A percentile compares a stretch with the other conserved stretches of the same genome.
Conservation (phyloP, 2,113 vertebrate genomes). For the Gopherus flavomarginatus region DNA sequence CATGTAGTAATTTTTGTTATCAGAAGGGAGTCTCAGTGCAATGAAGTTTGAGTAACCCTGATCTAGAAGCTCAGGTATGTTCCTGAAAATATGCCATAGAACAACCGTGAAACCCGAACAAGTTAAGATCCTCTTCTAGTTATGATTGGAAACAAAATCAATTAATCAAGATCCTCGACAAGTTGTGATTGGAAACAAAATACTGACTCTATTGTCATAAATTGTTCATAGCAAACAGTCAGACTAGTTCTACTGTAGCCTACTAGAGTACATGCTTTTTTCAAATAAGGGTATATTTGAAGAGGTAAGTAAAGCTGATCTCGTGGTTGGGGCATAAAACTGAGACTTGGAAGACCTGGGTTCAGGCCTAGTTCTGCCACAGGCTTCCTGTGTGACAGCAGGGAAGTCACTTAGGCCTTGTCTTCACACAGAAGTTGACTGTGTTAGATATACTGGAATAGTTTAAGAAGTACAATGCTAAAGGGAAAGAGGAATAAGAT, state of each 20-base stretch:
- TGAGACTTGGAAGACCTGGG: neutral
- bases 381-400: neutral
- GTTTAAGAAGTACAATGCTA: neutral
- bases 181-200: neutral
- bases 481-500: neutral
- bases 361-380: neutral
- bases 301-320: neutral
- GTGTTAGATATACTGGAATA: neutral
- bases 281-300: neutral
- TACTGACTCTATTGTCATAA: neutral
- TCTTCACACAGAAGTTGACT: neutral
- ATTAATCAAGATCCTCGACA: too few species aligned
- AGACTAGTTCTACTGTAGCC: neutral
- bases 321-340: neutral
- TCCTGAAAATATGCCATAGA: neutral
- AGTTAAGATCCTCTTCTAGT: neutral
- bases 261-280: neutral
- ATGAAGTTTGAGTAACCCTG: too few species aligned
- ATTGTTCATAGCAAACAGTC: neutral
- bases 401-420: neutral
- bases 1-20: too few species aligned
- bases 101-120: neutral
- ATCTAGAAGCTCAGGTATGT: neutral
- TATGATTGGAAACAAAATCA: neutral
- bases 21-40: too few species aligned